Conservation (phyloP, 2,113 vertebrate genomes). For the Procavia capensis region DNA sequence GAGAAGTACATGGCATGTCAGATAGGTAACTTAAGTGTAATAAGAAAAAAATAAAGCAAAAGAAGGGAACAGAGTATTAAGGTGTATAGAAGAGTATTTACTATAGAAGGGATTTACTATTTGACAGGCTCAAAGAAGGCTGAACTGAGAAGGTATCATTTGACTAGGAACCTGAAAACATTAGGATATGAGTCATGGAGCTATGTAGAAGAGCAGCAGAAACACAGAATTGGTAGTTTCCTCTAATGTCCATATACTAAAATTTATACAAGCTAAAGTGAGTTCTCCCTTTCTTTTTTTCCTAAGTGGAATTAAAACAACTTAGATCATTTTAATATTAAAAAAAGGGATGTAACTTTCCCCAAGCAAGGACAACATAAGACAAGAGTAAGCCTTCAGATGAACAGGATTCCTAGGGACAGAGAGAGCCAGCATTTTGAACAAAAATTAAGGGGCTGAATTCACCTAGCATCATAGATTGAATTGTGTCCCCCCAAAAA, state of each 20-base stretch:
- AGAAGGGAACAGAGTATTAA: background rate
- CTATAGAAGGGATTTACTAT: background rate
- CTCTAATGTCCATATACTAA: background rate
- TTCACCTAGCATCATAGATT: no score
- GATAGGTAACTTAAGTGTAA: background rate
- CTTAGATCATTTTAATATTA: background rate
- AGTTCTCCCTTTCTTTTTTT: background rate
- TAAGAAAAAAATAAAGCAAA: background rate
- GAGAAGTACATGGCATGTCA: background rate
- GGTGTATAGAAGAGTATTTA: background rate
- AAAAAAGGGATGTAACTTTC: background rate
- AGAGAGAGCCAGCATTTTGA: background rate
- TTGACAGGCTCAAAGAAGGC: background rate
- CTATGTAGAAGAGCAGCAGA: background rate
- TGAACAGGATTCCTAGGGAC: background rate
- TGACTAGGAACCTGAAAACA: background rate
- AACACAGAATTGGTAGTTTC: background rate
- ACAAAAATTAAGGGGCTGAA: conserved; percentile 16
- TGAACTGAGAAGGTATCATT: background rate
- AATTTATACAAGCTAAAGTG: background rate
- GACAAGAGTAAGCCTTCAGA: background rate
- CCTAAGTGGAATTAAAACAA: background rate
- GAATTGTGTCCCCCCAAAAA: no score
- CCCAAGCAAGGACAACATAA: conserved; percentile 9
- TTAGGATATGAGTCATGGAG: background rate